These are phyloP conservation scores for Nanorana parkeri DNA, from an alignment of 2,113 vertebrate genomes.

Conservation along the genomic window DNA sequence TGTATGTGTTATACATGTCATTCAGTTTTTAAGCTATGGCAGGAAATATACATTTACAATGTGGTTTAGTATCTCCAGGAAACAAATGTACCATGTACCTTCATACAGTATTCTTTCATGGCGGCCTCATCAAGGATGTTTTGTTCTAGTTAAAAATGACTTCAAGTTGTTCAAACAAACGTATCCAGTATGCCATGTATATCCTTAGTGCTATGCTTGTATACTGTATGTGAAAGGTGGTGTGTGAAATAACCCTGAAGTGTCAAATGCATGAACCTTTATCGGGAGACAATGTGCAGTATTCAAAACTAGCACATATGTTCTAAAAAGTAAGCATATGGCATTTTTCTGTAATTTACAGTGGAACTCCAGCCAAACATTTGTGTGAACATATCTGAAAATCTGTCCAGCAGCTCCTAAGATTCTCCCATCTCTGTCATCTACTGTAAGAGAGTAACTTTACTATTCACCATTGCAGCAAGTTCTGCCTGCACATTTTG, in stretches of 20 bases:
- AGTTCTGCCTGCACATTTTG: too few species aligned
- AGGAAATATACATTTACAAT: conserved; percentile 24
- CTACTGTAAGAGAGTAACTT: too few species aligned
- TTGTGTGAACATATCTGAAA: too few species aligned
- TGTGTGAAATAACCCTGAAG: conserved; percentile 7
- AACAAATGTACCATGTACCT: conserved; percentile 18
- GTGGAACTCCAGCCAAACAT: too few species aligned
- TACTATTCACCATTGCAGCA: too few species aligned
- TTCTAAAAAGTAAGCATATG: background rate
- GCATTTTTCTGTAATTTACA: too few species aligned
- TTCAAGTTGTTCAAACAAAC: conserved; percentile 51
- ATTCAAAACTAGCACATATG: conserved; percentile 8
- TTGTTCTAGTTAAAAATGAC: conserved; percentile 42
- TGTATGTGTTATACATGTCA: conserved; percentile 14
- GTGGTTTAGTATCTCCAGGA: conserved; percentile 10
- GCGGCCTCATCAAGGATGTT: conserved; percentile 25
- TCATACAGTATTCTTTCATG: conserved; percentile 37
- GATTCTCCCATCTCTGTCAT: too few species aligned
- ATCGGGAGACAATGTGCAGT: conserved; percentile 18
- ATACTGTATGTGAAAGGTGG: conserved; percentile 1
- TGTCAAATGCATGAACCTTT: background rate
- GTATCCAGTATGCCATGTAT: conserved; percentile 9
- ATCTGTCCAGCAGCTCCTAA: too few species aligned
- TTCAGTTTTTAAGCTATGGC: conserved; percentile 5
- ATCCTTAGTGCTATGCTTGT: background rate